phyloP scores from a whole-genome alignment of 1,140 invertebrate genomes.

The Lethocerus indicus region DNA sequence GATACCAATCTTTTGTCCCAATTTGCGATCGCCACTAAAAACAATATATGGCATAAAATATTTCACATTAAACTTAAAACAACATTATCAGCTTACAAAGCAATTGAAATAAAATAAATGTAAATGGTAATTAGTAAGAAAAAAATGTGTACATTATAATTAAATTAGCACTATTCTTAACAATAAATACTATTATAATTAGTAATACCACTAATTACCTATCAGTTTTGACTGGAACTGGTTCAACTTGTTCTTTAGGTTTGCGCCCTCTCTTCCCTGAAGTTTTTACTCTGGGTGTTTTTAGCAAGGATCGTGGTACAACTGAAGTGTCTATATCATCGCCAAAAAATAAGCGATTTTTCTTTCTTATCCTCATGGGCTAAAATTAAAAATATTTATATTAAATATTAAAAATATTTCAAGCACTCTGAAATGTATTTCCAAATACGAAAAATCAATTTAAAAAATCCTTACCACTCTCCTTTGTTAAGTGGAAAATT shows the following conservation, averaged over 20 bases:
- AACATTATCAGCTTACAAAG: no score
- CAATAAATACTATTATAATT: no score
- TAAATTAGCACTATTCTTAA: no score
- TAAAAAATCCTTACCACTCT: neutral
- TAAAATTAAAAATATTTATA: conserved; percentile 20
- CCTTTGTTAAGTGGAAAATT: neutral
- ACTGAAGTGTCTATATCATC: conserved; percentile 74
- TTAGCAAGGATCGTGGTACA: conserved; percentile 34
- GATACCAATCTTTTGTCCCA: conserved; percentile 78
- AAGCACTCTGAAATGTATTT: neutral
- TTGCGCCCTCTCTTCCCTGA: conserved; percentile 15
- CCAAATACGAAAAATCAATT: neutral
- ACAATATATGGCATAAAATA: conserved; percentile 5
- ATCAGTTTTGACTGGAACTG: conserved; percentile 22
- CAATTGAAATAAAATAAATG: no score
- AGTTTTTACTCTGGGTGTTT: conserved; percentile 17
- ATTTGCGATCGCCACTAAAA: conserved; percentile 38
- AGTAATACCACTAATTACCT: conserved; percentile 19
- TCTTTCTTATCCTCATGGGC: conserved; percentile 76
- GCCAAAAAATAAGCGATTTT: conserved; percentile 79
- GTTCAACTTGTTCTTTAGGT: conserved; percentile 16
- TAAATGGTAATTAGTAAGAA: no score
- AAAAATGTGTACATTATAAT: no score
- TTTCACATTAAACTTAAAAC: conserved; percentile 1
- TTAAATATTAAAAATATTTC: conserved; percentile 1